phyloP scores from a whole-genome alignment of 2,113 vertebrate species.

The Todiramphus chloris region DNA sequence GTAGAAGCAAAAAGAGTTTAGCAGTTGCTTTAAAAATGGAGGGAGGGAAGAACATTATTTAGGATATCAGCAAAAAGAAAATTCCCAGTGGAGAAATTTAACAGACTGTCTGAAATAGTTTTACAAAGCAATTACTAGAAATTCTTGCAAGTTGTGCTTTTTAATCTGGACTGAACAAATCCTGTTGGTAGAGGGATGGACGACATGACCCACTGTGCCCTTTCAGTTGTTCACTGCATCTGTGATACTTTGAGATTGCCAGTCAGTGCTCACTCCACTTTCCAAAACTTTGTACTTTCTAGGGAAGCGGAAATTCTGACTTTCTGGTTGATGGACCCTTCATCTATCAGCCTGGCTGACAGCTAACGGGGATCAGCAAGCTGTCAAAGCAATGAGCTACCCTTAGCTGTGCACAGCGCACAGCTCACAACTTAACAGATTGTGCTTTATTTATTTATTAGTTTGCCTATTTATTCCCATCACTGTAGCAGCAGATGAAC shows the following conservation, averaged over 20 bases:
- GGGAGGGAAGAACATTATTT: not conserved
- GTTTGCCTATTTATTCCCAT: not conserved
- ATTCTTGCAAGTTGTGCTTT: not conserved
- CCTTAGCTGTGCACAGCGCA: not conserved
- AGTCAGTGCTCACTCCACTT: not conserved
- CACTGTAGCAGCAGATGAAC: not conserved
- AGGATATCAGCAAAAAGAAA: not conserved
- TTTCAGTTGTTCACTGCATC: not conserved
- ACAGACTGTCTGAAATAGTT: not conserved
- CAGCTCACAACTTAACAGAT: not conserved
- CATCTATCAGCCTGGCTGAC: not conserved
- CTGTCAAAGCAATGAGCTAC: not conserved
- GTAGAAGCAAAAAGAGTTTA: not conserved
- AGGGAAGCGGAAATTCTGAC: not conserved
- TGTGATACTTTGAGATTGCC: not conserved
- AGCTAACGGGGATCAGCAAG: not conserved
- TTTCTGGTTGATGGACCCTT: not conserved
- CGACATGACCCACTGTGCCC: not conserved
- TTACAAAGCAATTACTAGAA: not conserved
- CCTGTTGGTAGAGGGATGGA: not conserved
- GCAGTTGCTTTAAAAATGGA: not conserved
- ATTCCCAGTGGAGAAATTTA: not conserved
- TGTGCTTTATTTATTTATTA: not conserved
- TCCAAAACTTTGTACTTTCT: not conserved
- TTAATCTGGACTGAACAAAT: not conserved